Conservation (phyloP, 2,797 vertebrate genomes). For the Gymnocypris eckloni region DNA sequence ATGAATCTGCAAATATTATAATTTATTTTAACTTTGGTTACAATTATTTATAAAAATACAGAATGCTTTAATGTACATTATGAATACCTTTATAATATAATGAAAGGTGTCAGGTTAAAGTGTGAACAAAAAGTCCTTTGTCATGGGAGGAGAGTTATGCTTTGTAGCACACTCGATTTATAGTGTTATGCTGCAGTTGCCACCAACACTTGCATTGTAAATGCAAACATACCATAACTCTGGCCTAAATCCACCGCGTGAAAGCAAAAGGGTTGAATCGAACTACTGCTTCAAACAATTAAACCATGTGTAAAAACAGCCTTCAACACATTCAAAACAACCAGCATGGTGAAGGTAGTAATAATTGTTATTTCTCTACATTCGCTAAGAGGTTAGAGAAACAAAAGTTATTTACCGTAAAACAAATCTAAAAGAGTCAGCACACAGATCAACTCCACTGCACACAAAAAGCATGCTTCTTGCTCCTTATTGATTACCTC, state of each 20-base stretch:
- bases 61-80: neutral
- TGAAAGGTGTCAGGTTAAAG: neutral
- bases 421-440: constrained; percentile 7
- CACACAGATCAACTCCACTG: neutral
- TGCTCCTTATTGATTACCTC: neutral
- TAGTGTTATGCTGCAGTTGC: neutral
- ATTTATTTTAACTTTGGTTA: neutral
- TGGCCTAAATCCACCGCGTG: neutral
- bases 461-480: constrained; percentile 12
- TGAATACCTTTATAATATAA: neutral
- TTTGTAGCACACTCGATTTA: neutral
- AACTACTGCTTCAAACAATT: neutral
- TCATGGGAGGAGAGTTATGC: neutral
- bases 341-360: constrained; percentile 3
- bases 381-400: constrained; percentile 28
- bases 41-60: neutral
- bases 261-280: neutral
- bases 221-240: neutral
- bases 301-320: neutral
- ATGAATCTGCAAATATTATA: constrained; percentile 4
- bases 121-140: neutral
- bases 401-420: neutral
- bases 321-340: neutral
- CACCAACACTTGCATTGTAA: neutral
- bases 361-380: neutral